Evolutionary conservation across 2,888 invertebrate species (phyloP).

Genomic region (Halictus quadricinctus): DNA sequence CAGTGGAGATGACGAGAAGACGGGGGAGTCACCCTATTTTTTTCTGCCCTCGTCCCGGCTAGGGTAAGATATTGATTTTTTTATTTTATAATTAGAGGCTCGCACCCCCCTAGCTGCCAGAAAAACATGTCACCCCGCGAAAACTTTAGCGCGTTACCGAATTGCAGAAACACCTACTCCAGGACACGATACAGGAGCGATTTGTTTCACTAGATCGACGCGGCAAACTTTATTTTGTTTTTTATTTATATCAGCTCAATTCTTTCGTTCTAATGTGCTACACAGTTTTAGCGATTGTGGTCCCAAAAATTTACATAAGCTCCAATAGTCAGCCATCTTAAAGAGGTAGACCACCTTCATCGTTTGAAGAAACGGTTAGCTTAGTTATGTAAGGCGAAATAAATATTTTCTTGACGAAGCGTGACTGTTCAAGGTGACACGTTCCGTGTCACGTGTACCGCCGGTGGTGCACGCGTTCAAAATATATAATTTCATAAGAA

Average conservation of each 20-base stretch:
- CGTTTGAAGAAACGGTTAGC: too few relatives aligned
- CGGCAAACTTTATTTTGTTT: not conserved
- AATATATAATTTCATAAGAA: too few relatives aligned
- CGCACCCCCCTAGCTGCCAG: conserved; percentile 80
- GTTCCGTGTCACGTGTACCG: not conserved
- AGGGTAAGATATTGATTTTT: conserved; percentile 82
- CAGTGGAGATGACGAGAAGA: conserved; percentile 68
- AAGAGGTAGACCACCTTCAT: too few relatives aligned
- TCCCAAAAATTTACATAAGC: too few relatives aligned
- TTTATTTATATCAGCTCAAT: not conserved
- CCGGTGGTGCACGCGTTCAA: too few relatives aligned
- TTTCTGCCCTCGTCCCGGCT: conserved; percentile 70
- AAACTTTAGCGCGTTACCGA: conserved; percentile 8
- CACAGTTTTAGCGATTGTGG: too few relatives aligned
- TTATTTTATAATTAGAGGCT: conserved; percentile 83
- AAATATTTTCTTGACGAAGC: too few relatives aligned
- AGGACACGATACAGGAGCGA: not conserved
- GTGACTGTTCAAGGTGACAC: not conserved
- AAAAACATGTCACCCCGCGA: conserved; percentile 80
- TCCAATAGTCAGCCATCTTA: too few relatives aligned
- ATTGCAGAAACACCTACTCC: conserved; percentile 32
- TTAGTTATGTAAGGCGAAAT: too few relatives aligned
- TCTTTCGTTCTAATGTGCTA: too few relatives aligned
- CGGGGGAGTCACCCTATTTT: conserved; percentile 80
- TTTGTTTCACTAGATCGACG: not conserved